Base-by-base conservation (phyloP, 2,113 vertebrate species). In the Pandion haliaetus region DNA sequence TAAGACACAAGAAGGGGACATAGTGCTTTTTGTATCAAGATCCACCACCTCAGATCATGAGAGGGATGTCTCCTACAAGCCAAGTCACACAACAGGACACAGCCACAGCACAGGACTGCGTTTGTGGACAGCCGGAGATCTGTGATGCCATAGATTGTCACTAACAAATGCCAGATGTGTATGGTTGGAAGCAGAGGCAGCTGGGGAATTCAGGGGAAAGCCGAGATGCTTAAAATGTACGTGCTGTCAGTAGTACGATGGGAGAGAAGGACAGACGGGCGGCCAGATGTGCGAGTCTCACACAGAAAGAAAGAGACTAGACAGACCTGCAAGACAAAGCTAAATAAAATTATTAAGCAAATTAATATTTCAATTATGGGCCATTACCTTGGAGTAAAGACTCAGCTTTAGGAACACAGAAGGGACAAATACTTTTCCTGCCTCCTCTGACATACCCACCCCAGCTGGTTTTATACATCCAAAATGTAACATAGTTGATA, bases 81-180 rank as follows among this genome's bases (percentile, higher is more conserved):
- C 71, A 73, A 92, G 71, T 59, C 74, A 57, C 50, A 65, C 21
- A 32, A 52, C 13, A 50, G 82, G 72, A 58, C 81, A 32, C n/a
- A 66, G 55, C 36, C 76, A 44, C 3, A 80, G 86, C 67, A 62
- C 20, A 42, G 52, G 83, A 45, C 45, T 29, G 67, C 1, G 0
- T 86, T 66, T 50, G 69, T 50, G 80, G 83, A 66, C 70, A 65
- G 82, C 34, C 42, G 2, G 38, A 32, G 82, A 76, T 36, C 57
- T 52, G 74, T 4, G 49, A 92, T 82, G 82, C 82, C 90, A 92
- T 18, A 69, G 84, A 63, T n/a, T 66, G 88, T 66, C 94, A 83
- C 86, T 95, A 96, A 92, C 88, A 83, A 88, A 58, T 57, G 67
- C 91, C 96, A 97, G 95, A 95, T 95, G 94, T 77, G 45, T 38